Percentiles rank a stretch among this genome's conserved stretches.
phyloP scores from a whole-genome alignment of 2,113 vertebrate genomes.

The Gracilinanus agilis region DNA sequence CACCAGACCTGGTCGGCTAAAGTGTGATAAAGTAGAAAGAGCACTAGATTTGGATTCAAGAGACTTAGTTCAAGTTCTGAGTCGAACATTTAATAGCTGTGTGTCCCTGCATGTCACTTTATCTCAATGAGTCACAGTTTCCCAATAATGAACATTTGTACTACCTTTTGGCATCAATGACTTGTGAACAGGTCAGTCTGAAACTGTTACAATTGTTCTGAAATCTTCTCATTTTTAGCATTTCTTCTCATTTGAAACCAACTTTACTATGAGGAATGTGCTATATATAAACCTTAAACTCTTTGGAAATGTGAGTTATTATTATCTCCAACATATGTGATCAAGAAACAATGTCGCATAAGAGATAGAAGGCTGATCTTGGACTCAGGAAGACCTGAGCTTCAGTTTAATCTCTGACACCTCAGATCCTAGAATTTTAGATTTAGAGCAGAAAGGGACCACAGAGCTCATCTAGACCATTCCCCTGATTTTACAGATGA shows the following conservation, averaged over 20 bases:
- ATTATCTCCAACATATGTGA: slow-evolving; percentile 2
- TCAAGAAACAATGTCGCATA: neutral
- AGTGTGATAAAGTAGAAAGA: neutral
- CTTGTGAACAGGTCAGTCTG: neutral
- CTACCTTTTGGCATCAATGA: neutral
- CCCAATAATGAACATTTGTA: neutral
- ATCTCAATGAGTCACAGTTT: neutral
- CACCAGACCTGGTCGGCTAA: neutral
- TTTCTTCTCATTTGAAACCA: neutral
- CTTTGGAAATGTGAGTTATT: neutral
- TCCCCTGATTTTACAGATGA: neutral
- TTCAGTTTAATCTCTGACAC: neutral
- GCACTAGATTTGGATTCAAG: neutral
- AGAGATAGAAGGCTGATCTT: neutral
- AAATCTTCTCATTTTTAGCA: neutral
- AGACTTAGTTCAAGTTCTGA: neutral
- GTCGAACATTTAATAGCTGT: neutral
- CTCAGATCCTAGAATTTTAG: neutral
- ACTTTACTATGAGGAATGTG: neutral
- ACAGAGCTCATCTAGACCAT: neutral
- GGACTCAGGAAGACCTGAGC: neutral
- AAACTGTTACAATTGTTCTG: neutral
- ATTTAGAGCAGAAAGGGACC: neutral
- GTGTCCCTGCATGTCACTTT: neutral
- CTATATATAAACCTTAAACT: neutral